These are phyloP conservation scores for Biston stratarius DNA, from an alignment of 2,888 invertebrate genomes.

Conservation along the genomic window DNA sequence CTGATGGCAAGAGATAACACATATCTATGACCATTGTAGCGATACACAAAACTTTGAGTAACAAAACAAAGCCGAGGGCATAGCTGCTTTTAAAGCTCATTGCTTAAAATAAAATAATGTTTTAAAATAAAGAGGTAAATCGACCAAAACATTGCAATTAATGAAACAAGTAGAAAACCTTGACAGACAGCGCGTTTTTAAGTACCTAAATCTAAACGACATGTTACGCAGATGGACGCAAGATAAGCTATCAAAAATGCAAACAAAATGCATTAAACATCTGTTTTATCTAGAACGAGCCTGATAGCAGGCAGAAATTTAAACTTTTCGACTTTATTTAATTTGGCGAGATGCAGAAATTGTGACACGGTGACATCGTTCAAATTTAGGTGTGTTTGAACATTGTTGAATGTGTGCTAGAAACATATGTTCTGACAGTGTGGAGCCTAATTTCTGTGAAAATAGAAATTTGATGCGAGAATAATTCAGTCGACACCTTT, in stretches of 20 bases:
- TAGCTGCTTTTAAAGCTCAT: no score
- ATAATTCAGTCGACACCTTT: constrained; percentile 36
- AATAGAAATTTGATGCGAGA: constrained; percentile 41
- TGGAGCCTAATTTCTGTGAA: constrained; percentile 39
- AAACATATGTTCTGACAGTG: constrained; percentile 34
- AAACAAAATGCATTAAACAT: constrained; percentile 56
- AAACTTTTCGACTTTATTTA: constrained; percentile 32
- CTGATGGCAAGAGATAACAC: no score
- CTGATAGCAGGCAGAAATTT: constrained; percentile 33
- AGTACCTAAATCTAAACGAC: neutral
- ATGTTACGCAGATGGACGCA: constrained; percentile 39
- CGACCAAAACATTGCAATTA: neutral
- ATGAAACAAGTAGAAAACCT: neutral
- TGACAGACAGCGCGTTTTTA: neutral
- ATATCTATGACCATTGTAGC: no score
- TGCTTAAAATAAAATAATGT: no score
- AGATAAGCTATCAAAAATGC: constrained; percentile 59
- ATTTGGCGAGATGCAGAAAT: constrained; percentile 42
- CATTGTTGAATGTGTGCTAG: constrained; percentile 43
- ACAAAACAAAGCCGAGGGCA: no score
- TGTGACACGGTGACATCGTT: constrained; percentile 45
- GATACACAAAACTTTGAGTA: no score
- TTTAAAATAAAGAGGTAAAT: no score
- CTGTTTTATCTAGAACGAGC: constrained; percentile 48
- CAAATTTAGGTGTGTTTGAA: constrained; percentile 43